These are phyloP conservation scores for Sylvilagus bachmani DNA, from an alignment of 2,113 vertebrate genomes.

Conservation along the genomic window DNA sequence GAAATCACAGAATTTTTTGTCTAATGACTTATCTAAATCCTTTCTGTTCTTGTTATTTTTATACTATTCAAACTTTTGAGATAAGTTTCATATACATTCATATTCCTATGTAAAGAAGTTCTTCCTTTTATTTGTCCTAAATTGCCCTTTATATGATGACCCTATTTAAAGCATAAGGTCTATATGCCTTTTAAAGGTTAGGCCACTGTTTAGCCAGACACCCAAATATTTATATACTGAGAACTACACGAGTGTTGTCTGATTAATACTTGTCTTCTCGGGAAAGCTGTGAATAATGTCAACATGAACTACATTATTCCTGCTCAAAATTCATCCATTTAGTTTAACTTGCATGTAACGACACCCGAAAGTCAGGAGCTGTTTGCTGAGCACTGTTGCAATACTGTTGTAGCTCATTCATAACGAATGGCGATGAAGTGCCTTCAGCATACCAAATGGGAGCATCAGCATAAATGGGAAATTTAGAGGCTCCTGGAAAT, in stretches of 20 bases:
- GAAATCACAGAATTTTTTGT: constrained; percentile 30
- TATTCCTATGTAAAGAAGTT: constrained; percentile 71
- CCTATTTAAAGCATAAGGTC: constrained; percentile 82
- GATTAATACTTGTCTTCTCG: constrained; percentile 85
- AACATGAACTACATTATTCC: constrained; percentile 83
- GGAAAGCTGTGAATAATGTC: constrained; percentile 82
- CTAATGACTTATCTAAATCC: constrained; percentile 49
- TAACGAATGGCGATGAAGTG: constrained; percentile 47
- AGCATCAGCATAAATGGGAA: constrained; percentile 65
- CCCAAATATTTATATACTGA: constrained; percentile 84
- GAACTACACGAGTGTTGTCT: constrained; percentile 78
- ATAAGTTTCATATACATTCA: constrained; percentile 41
- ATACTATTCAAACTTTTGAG: constrained; percentile 57
- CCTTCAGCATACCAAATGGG: constrained; percentile 66
- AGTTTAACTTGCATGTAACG: constrained; percentile 79
- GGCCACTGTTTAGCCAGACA: constrained; percentile 83
- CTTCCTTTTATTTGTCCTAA: constrained; percentile 79
- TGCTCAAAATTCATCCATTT: constrained; percentile 82
- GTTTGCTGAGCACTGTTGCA: constrained; percentile 71
- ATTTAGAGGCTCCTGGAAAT: constrained; percentile 57
- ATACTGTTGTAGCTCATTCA: constrained; percentile 72
- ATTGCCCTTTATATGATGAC: constrained; percentile 81
- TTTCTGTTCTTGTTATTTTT: constrained; percentile 70
- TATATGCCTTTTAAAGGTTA: constrained; percentile 86
- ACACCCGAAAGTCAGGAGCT: constrained; percentile 77